Conservation (phyloP, 2,888 invertebrate species). For the Scaptomyza cyrtandrae region DNA sequence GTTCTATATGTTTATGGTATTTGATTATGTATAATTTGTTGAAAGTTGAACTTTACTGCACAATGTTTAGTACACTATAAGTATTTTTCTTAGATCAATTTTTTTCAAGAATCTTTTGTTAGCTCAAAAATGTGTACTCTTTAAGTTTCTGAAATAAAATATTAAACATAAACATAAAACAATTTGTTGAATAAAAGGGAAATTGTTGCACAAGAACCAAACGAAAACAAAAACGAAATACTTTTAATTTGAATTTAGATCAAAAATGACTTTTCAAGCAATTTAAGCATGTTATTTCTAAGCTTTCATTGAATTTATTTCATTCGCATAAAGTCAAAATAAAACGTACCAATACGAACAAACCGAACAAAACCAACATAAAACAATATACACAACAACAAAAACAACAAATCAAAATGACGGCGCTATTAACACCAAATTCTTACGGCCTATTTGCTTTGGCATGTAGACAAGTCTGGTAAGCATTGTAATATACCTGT, state of each 20-base stretch:
- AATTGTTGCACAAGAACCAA: not conserved
- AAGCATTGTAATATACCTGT: slow-evolving; percentile 19
- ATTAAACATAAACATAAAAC: no score
- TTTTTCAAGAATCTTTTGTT: no score
- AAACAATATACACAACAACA: slow-evolving; percentile 21
- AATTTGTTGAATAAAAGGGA: no score
- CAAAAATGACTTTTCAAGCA: slow-evolving; percentile 11
- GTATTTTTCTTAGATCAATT: no score
- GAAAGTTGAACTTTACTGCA: not conserved
- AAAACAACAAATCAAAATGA: slow-evolving; percentile 31
- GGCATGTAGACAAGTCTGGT: slow-evolving; percentile 40
- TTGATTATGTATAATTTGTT: not conserved
- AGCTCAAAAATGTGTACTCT: no score
- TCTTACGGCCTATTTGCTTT: slow-evolving; percentile 25
- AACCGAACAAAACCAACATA: slow-evolving; percentile 10
- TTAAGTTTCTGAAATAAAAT: no score
- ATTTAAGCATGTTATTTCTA: not conserved
- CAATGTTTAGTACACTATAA: not conserved
- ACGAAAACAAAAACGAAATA: slow-evolving; percentile 1
- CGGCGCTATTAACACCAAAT: not conserved
- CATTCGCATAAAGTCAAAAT: slow-evolving; percentile 24
- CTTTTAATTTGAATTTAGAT: slow-evolving; percentile 18
- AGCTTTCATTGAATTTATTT: slow-evolving; percentile 2
- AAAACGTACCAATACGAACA: slow-evolving; percentile 36
- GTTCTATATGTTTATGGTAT: not conserved